Conservation (phyloP, 2,113 vertebrate genomes). For the Chascanopsetta lugubris region DNA sequence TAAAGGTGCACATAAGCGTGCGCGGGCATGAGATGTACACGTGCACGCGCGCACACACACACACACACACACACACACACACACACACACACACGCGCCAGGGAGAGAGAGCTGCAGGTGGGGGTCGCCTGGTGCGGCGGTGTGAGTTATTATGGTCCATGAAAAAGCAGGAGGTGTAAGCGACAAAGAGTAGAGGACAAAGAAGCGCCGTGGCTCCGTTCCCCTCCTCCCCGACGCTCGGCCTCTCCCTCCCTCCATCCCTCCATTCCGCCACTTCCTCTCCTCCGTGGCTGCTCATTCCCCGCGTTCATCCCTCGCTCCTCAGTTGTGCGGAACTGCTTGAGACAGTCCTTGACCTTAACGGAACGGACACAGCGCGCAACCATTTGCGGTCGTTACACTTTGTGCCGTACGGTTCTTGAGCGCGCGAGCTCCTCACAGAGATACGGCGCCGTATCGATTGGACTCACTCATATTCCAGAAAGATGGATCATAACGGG, state of each 20-base stretch:
- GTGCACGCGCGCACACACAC: not conserved
- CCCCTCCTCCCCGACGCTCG: not conserved
- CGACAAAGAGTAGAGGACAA: slow-evolving; percentile 69
- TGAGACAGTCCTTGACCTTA: slow-evolving; percentile 75
- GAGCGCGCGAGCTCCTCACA: slow-evolving; percentile 55
- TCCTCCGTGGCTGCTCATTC: slow-evolving; percentile 17
- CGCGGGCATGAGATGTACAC: no score
- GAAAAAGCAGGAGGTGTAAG: slow-evolving; percentile 58
- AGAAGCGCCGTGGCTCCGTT: slow-evolving; percentile 45
- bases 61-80: slow-evolving; percentile 3
- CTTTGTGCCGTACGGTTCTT: slow-evolving; percentile 64
- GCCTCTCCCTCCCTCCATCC: not conserved
- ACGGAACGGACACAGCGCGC: slow-evolving; percentile 61
- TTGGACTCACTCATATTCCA: not conserved
- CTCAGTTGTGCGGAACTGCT: slow-evolving; percentile 39
- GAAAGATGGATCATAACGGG: no score
- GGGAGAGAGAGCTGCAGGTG: slow-evolving; percentile 25
- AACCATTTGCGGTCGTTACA: slow-evolving; percentile 65
- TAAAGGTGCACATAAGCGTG: not conserved
- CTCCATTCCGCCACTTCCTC: not conserved
- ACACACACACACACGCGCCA: slow-evolving; percentile 3
- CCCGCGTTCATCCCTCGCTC: slow-evolving; percentile 32
- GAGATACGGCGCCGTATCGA: slow-evolving; percentile 35
- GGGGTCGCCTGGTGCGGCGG: slow-evolving; percentile 31
- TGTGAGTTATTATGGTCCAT: slow-evolving; percentile 60